Base-by-base conservation (phyloP, 2,888 invertebrate species). In the Zootermopsis nevadensis region DNA sequence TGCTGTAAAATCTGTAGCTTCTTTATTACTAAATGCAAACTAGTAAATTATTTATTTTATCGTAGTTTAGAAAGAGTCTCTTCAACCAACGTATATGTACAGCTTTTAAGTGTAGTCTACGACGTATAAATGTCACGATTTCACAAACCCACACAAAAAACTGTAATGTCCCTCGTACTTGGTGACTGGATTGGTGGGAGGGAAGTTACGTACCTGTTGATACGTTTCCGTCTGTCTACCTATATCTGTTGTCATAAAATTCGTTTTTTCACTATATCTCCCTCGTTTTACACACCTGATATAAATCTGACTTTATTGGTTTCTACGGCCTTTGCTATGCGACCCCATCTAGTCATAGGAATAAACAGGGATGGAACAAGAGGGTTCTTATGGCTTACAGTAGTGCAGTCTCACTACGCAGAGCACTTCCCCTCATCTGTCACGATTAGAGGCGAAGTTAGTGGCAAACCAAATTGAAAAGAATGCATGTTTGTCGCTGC, bases 401-500 rank as follows among this genome's bases (percentile, higher is more conserved):
- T 60, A 27, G n/a, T 60, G 60, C 3, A 60, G 27, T 1, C 4
- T 60, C 60, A 60, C 60, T 60, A 8, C 27, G 31, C 24, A 69
- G 69, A 33, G 31, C 27, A 33, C 12, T 33, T 24, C 33, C 12
- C 69, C 33, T 33, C 69, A 67, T 69, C 30, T 69, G 69, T 69
- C 69, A 69, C 27, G 69, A 69, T 69, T 69, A 69, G 31, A 27
- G 27, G 60, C 60, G 60, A 60, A n/a, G 60, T 60, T 12, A 53
- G 60, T 27, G 10, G 60, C 60, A 60, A n/a, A 60, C 60, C 3
- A 60, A 60, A 60, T 60, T 60, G 60, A 60, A 60, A 60, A 60
- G 3, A 27, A 60, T 3, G n/a, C 27, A 12, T 7, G 6, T 60
- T 60, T 48, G 48, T 55, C 12, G 60, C n/a, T 60, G 1, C 27